Conservation (phyloP, 92 coral and sea anemone genomes). For the Meandrina meandrites region DNA sequence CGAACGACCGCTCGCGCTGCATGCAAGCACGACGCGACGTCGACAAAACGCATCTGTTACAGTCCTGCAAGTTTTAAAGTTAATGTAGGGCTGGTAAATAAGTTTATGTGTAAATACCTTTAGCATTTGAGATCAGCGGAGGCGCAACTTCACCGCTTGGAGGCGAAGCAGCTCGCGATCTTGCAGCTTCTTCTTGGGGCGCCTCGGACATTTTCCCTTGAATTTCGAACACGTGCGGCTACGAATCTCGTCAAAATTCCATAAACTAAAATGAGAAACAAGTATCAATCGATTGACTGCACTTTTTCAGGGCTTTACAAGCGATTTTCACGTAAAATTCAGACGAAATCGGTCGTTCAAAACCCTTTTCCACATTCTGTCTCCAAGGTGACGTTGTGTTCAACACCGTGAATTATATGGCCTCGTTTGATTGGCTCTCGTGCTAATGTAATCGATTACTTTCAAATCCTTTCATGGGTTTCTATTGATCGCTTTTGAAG, state of each 20-base stretch:
- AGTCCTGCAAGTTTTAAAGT: too few species aligned
- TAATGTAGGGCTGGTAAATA: not conserved
- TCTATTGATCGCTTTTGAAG: not conserved
- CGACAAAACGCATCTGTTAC: not conserved
- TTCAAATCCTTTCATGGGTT: conserved; percentile 4
- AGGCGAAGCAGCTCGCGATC: conserved; percentile 75
- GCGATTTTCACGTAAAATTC: not conserved
- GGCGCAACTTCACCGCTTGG: conserved; percentile 83
- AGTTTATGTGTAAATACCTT: conserved; percentile 4
- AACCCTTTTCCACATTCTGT: not conserved
- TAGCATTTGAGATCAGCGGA: conserved; percentile 58
- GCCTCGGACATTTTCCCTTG: conserved; percentile 64
- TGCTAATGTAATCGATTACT: not conserved
- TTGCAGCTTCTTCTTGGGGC: conserved; percentile 61
- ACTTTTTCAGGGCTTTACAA: not conserved
- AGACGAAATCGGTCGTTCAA: not conserved
- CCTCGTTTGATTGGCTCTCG: conserved; percentile 37
- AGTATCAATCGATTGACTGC: not conserved
- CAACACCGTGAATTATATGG: conserved; percentile 5
- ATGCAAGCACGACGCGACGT: not conserved
- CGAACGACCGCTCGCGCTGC: not conserved
- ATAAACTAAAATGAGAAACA: not conserved
- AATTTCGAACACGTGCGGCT: conserved; percentile 9
- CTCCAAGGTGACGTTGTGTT: conserved; percentile 52
- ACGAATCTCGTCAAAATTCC: conserved; percentile 5